Evolutionary conservation across 2,797 vertebrate species (phyloP).

Genomic region (Phaenicophaeus curvirostris): DNA sequence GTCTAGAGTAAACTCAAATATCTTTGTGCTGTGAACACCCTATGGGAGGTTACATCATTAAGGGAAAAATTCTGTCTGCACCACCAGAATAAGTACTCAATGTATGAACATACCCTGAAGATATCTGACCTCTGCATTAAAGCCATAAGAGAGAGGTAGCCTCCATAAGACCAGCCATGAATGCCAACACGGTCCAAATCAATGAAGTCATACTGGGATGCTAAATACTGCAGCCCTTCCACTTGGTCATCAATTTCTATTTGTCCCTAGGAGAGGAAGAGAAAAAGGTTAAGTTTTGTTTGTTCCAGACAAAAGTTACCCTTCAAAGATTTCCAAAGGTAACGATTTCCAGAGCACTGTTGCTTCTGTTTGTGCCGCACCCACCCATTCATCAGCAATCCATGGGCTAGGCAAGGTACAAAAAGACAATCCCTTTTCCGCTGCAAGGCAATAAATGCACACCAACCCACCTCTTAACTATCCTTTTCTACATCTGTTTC

Average conservation of each 20-base stretch:
- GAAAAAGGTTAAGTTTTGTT: neutral
- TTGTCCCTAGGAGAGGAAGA: slow-evolving; percentile 75
- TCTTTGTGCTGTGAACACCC: neutral
- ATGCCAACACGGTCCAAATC: slow-evolving; percentile 83
- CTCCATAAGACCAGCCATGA: slow-evolving; percentile 85
- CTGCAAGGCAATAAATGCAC: neutral
- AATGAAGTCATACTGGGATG: slow-evolving; percentile 81
- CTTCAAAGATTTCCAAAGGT: neutral
- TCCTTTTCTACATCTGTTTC: neutral
- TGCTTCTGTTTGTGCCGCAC: neutral
- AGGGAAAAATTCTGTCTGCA: neutral
- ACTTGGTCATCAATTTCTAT: slow-evolving; percentile 85
- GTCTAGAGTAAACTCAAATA: neutral
- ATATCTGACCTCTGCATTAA: slow-evolving; percentile 83
- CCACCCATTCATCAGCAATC: too few relatives aligned
- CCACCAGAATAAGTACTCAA: slow-evolving; percentile 7
- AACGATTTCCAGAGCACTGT: neutral
- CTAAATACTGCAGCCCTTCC: slow-evolving; percentile 83
- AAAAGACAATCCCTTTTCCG: neutral
- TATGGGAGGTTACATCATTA: neutral
- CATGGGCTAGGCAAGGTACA: neutral
- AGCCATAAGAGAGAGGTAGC: slow-evolving; percentile 83
- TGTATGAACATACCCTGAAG: slow-evolving; percentile 79
- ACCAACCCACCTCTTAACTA: neutral
- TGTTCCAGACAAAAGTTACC: neutral